A percentile compares a stretch with the other conserved stretches of the same genome.
Evolutionary conservation across 2,888 invertebrate genomes (phyloP).

Genomic region (Sipha maydis): DNA sequence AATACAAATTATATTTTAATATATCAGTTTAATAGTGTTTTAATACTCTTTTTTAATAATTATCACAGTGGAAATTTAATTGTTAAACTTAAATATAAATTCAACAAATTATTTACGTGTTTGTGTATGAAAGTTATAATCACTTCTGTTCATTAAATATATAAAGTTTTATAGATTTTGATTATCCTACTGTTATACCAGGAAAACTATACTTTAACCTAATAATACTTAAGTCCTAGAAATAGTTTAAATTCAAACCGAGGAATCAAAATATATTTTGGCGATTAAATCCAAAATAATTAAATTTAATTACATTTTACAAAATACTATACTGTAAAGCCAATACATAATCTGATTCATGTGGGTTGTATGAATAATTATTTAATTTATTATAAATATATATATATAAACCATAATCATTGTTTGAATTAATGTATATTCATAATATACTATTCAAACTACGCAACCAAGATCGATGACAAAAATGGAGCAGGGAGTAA

Average conservation of each 20-base stretch:
- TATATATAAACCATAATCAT: too few species aligned
- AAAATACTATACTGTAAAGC: neutral
- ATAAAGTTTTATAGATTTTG: neutral
- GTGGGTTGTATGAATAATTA: neutral
- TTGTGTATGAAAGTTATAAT: slow-evolving; percentile 19
- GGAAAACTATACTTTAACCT: neutral
- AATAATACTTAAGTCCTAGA: neutral
- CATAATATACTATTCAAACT: neutral
- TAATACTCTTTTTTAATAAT: neutral
- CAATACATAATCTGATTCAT: neutral
- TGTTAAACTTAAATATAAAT: neutral
- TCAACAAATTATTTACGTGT: neutral
- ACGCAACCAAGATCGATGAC: neutral
- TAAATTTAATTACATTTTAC: neutral
- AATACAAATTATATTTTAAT: neutral
- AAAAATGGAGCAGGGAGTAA: neutral
- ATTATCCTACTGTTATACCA: neutral
- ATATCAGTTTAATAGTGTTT: neutral
- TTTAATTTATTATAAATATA: neutral
- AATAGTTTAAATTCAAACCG: neutral
- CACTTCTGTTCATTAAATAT: neutral
- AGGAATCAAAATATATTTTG: neutral
- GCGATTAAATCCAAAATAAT: neutral
- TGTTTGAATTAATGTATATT: neutral
- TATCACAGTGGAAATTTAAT: neutral